Percentiles rank a stretch among this genome's conserved stretches.
Evolutionary conservation across 2,797 vertebrate genomes (phyloP).

Genomic region (Syngnathus acus): DNA sequence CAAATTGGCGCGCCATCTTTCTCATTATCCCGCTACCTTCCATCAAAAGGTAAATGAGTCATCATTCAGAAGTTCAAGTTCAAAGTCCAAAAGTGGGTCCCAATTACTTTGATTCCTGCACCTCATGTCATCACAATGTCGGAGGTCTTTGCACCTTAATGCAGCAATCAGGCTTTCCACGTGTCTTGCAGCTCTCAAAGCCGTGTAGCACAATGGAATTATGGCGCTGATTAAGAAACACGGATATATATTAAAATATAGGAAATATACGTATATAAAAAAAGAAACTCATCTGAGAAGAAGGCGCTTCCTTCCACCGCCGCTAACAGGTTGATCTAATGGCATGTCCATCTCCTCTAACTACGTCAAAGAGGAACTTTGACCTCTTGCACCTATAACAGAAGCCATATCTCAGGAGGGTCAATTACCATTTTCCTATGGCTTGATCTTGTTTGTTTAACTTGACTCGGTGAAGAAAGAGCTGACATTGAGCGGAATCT

Average conservation of each 20-base stretch:
- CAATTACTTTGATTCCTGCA: constrained; percentile 47
- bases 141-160: constrained; percentile 41
- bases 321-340: constrained; percentile 14
- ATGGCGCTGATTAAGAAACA: no score
- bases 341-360: constrained; percentile 20
- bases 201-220: background rate
- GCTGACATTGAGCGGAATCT: constrained; percentile 93
- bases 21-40: background rate
- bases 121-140: constrained; percentile 51
- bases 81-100: constrained; percentile 42
- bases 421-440: constrained; percentile 89
- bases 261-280: no score
- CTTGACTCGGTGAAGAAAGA: constrained; percentile 97
- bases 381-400: constrained; percentile 70
- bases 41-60: background rate
- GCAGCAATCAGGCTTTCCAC: constrained; percentile 32
- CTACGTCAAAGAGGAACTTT: constrained; percentile 44
- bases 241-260: no score
- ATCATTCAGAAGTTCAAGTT: constrained; percentile 15
- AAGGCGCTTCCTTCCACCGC: constrained; percentile 19
- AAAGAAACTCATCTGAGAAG: constrained; percentile 18
- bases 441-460: constrained; percentile 99
- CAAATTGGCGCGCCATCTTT: background rate
- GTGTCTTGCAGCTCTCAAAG: constrained; percentile 35
- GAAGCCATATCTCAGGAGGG: constrained; percentile 84